A percentile compares a stretch with the other conserved stretches of the same genome.
These are phyloP conservation scores for Paramormyrops hopkinsi DNA, from an alignment of 2,797 vertebrate species.

Conservation along the genomic window DNA sequence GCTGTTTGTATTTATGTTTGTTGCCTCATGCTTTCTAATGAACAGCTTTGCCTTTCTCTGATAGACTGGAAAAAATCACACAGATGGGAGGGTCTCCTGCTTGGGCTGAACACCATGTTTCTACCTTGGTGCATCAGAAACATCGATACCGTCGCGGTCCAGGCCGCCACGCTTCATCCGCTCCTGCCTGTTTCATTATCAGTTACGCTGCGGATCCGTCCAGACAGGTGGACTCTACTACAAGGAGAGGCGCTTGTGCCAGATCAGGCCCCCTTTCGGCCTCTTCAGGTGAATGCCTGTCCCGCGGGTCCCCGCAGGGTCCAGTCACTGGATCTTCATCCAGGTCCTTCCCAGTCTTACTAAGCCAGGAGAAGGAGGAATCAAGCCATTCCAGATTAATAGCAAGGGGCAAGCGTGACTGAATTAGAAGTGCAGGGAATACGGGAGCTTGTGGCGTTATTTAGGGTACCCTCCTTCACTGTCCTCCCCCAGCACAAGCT, in stretches of 20 bases:
- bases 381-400: neutral
- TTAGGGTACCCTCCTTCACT: neutral
- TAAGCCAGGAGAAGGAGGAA: neutral
- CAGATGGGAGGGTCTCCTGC: neutral
- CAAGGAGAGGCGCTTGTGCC: neutral
- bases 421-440: neutral
- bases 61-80: neutral
- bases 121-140: neutral
- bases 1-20: neutral
- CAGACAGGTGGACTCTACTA: neutral
- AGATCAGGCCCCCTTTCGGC: neutral
- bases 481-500: neutral
- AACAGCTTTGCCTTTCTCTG: neutral
- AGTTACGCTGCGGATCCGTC: neutral
- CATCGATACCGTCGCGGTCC: neutral
- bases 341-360: neutral
- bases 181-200: neutral
- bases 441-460: neutral
- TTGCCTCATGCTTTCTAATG: neutral
- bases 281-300: neutral
- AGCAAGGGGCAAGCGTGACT: neutral
- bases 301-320: neutral
- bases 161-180: neutral
- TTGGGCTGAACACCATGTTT: neutral
- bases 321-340: neutral